Evolutionary conservation across 1,140 invertebrate species (phyloP).

Genomic region (Apolygus lucorum): DNA sequence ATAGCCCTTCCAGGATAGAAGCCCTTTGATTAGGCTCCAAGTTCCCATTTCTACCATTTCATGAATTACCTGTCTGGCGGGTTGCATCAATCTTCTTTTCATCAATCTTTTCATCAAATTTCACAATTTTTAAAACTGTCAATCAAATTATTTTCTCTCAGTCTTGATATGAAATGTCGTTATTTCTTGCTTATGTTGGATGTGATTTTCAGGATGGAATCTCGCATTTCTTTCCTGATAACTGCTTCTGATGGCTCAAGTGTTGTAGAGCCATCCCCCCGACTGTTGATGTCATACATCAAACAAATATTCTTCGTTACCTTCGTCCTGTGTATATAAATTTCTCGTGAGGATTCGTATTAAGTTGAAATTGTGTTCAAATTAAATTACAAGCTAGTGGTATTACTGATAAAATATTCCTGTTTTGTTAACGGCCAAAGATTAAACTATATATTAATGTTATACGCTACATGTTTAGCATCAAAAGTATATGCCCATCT

Average conservation of each 20-base stretch:
- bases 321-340: background rate
- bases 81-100: no score
- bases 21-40: no score
- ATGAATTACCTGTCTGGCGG: no score
- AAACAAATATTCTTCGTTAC: background rate
- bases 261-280: background rate
- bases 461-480: slow-evolving; percentile 2
- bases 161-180: no score
- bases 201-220: no score
- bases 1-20: no score
- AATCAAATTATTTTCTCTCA: no score
- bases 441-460: slow-evolving; percentile 16
- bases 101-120: no score
- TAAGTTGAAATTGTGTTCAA: slow-evolving; percentile 5
- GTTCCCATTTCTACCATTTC: no score
- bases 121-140: no score
- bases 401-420: background rate
- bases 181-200: no score
- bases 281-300: background rate
- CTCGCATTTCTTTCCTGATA: no score
- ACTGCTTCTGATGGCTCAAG: background rate
- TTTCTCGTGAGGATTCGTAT: background rate
- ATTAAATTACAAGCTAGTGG: background rate
- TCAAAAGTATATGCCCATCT: slow-evolving; percentile 9
- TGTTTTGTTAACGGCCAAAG: slow-evolving; percentile 15